Evolutionary conservation across 2,113 vertebrate species (phyloP).

Genomic region (Tautogolabrus adspersus): DNA sequence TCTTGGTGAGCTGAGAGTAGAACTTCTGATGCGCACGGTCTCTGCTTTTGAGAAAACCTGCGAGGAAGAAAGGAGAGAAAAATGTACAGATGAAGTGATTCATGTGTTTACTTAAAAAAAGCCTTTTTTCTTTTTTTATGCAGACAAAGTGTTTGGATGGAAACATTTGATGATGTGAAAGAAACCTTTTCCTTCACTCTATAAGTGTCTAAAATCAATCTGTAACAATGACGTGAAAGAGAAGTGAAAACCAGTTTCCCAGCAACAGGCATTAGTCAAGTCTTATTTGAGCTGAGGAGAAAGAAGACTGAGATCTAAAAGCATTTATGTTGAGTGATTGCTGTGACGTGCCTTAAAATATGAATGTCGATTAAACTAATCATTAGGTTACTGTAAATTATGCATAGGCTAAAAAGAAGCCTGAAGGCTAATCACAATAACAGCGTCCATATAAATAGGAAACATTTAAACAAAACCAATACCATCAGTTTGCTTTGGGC

Average conservation of each 20-base stretch:
- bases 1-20: constrained; percentile 94
- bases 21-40: constrained; percentile 97
- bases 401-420: neutral
- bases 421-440: neutral
- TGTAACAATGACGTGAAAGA: constrained; percentile 5
- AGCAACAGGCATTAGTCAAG: constrained; percentile 38
- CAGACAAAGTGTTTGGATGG: too few relatives aligned
- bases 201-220: constrained; percentile 11
- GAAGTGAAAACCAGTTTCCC: constrained; percentile 21
- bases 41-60: constrained; percentile 96
- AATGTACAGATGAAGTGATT: neutral
- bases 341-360: constrained; percentile 39
- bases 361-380: constrained; percentile 31
- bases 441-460: neutral
- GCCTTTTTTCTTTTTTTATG: neutral
- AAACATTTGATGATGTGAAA: too few relatives aligned
- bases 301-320: constrained; percentile 43
- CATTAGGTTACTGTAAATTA: constrained; percentile 35
- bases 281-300: constrained; percentile 27
- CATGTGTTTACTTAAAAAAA: too few relatives aligned
- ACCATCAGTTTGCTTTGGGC: too few relatives aligned
- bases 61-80: neutral
- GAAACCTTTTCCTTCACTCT: neutral
- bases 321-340: constrained; percentile 8
- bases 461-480: neutral